phyloP scores from a whole-genome alignment of 2,113 vertebrate genomes.

The Cisticola juncidis region DNA sequence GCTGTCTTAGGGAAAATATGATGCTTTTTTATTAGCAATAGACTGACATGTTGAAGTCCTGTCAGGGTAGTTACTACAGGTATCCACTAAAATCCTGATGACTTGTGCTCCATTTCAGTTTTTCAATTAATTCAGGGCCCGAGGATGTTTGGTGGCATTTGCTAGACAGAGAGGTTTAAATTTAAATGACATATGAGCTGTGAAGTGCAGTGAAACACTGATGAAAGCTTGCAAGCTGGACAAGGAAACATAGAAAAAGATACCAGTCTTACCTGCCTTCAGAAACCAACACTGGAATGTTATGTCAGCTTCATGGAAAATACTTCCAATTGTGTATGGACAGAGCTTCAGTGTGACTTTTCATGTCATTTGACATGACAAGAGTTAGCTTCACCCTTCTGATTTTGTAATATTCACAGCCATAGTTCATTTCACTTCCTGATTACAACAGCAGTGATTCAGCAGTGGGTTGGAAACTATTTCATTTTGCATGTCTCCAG shows the following conservation, averaged over 20 bases:
- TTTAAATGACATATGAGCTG: neutral
- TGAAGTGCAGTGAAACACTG: neutral
- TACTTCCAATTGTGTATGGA: neutral
- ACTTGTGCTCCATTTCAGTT: neutral
- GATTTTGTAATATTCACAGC: neutral
- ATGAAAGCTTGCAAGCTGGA: neutral
- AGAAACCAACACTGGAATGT: neutral
- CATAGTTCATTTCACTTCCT: neutral
- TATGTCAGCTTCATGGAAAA: neutral
- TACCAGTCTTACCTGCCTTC: neutral
- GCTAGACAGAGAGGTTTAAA: neutral
- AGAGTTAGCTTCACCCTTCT: neutral
- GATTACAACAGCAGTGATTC: neutral
- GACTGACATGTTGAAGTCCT: neutral
- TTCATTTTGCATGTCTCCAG: neutral
- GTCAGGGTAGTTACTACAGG: neutral
- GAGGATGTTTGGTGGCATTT: neutral
- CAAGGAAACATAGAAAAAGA: neutral
- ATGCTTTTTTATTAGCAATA: neutral
- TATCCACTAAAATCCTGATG: neutral
- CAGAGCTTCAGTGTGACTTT: neutral
- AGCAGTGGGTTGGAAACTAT: neutral
- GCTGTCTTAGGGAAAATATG: neutral
- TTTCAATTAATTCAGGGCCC: neutral
- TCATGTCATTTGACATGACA: neutral